These are phyloP conservation scores for Falco cherrug DNA, from an alignment of 2,797 vertebrate genomes.

Conservation along the genomic window DNA sequence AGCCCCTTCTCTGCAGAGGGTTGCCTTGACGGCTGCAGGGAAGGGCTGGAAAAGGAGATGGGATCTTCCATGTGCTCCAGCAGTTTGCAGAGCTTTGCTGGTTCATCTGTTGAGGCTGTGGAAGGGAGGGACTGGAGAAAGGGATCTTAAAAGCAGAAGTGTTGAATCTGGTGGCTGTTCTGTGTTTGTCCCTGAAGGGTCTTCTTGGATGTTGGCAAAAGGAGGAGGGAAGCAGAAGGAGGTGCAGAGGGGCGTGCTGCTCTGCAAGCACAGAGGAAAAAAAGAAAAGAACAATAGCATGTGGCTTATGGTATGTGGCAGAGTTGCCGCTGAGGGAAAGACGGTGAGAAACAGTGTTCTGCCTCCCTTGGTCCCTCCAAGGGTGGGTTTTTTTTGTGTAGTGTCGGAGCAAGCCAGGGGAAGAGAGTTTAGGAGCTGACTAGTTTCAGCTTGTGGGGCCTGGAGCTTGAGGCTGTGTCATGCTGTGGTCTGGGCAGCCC, in stretches of 20 bases:
- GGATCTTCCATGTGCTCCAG: background rate
- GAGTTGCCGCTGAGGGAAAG: background rate
- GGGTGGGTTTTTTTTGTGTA: background rate
- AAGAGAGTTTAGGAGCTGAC: background rate
- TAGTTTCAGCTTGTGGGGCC: background rate
- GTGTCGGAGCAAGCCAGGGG: background rate
- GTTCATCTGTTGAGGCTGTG: background rate
- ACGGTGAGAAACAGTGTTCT: background rate
- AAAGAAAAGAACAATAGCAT: fast-evolving
- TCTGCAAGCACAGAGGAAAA: background rate
- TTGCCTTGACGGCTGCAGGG: background rate
- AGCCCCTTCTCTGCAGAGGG: background rate
- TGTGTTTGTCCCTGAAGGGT: background rate
- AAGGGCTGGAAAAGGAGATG: background rate
- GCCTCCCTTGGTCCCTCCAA: background rate
- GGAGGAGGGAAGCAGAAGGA: background rate
- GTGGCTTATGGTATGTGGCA: background rate
- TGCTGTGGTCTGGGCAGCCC: background rate
- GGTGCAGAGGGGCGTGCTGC: background rate
- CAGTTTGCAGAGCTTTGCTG: background rate
- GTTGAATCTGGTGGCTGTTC: background rate
- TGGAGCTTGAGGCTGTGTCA: background rate
- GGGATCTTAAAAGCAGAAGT: background rate
- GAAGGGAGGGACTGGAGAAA: background rate
- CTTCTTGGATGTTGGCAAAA: background rate